Percentiles rank a stretch among this genome's conserved stretches.
Evolutionary conservation across 2,797 vertebrate species (phyloP).

Genomic region (Nothura maculosa): DNA sequence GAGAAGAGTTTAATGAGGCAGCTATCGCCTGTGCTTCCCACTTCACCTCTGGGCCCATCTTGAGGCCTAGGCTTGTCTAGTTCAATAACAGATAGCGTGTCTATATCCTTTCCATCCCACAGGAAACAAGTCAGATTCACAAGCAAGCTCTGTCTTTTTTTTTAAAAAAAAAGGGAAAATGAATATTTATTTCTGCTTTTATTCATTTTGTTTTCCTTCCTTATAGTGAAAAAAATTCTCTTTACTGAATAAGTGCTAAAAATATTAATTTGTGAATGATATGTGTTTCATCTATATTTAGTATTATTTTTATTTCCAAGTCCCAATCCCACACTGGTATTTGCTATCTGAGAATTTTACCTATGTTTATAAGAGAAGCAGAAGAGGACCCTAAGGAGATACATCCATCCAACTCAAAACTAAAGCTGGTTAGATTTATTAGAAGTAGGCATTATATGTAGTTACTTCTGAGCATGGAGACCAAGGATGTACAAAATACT

Average conservation of each 20-base stretch:
- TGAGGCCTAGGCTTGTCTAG: neutral
- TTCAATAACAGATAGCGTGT: neutral
- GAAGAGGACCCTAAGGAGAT: neutral
- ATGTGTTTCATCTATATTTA: neutral
- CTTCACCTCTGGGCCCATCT: neutral
- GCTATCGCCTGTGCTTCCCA: neutral
- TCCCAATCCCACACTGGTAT: neutral
- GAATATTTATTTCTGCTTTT: neutral
- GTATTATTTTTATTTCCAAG: neutral
- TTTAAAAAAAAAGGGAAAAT: neutral
- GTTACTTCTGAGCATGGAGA: neutral
- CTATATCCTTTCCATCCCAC: neutral
- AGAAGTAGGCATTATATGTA: neutral
- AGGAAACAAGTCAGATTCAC: neutral
- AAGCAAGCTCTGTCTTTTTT: neutral
- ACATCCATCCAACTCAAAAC: neutral
- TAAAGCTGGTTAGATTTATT: neutral
- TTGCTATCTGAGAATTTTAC: neutral
- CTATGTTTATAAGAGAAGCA: neutral
- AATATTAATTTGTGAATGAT: neutral
- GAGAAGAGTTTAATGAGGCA: neutral
- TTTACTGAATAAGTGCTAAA: neutral
- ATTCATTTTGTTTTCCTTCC: conserved; percentile 23
- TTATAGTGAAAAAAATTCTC: neutral
- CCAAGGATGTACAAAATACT: neutral